Evolutionary conservation across 2,797 vertebrate species (phyloP).

Genomic region (Morus bassanus): DNA sequence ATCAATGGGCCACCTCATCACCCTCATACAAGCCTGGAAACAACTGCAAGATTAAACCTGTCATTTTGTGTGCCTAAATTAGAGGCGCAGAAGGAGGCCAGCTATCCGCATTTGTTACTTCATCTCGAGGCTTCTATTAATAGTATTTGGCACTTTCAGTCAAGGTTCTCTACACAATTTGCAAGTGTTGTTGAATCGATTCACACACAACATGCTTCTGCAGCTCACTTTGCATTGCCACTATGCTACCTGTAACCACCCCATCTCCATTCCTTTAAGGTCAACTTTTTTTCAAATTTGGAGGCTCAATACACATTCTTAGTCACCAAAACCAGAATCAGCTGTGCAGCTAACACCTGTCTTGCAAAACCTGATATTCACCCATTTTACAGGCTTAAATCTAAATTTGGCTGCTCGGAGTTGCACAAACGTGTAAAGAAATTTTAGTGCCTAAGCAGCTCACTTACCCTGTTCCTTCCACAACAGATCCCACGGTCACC

Average conservation of each 20-base stretch:
- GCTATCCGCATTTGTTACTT: constrained; percentile 9
- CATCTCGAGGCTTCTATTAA: constrained; percentile 12
- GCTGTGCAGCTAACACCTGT: neutral
- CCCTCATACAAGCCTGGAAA: neutral
- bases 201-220: neutral
- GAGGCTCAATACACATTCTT: neutral
- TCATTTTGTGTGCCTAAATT: constrained; percentile 26
- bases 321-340: neutral
- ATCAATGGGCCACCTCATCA: neutral
- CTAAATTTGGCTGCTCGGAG: neutral
- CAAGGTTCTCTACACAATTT: rapidly evolving
- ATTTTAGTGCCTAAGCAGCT: neutral
- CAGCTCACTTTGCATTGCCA: neutral
- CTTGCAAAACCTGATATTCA: neutral
- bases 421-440: neutral
- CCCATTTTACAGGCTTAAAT: neutral
- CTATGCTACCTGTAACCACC: neutral
- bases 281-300: neutral
- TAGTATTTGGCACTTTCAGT: constrained; percentile 6
- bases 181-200: neutral
- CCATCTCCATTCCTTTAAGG: neutral
- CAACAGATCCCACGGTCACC: neutral
- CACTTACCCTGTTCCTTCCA: neutral
- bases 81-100: neutral
- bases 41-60: constrained; percentile 29